Evolutionary conservation across 1,140 invertebrate genomes (phyloP), one percentile per base, ranked within the genome.

Genomic region (Drosophila busckii): DNA sequence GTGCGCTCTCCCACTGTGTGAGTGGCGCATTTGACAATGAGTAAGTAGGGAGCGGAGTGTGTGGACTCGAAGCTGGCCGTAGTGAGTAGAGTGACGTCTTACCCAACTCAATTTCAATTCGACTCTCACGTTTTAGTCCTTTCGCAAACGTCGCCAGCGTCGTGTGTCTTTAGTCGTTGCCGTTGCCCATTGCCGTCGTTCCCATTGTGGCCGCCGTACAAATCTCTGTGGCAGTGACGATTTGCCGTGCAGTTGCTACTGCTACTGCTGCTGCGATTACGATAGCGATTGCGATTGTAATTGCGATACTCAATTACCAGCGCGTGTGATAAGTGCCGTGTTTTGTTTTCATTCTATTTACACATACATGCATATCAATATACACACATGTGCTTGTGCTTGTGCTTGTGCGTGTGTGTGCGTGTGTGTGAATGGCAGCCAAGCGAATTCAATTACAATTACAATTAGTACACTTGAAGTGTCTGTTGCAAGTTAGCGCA

Each of bases 361-460:
- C 32, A 29, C 17, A 38, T 69, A 28, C 48, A 49, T 54, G 58
- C 59, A 61, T 52, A 31, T 50, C 29, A 32, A 26, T 50, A 37
- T n/a, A n/a, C n/a, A n/a, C n/a, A n/a, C n/a, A n/a, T 50, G 25
- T 53, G 25, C 10, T 17, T 55, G 26, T 62, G 16, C 2, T 4
- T 23, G 25, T 42, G 29, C 42, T 23, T 13, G 40, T 52, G 19
- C 4, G 28, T 31, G 34, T 16, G 20, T 28, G 54, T 9, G 20
- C 8, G 13, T 8, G 31, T 7, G 23, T 26, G 49, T 50, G 38
- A 62, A 55, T 20, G 45, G 70, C 54, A 61, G 46, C 45, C 60
- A 53, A 75, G 73, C 68, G 71, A 78, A 78, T 80, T 78, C 56
- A 80, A 78, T 78, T 78, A 78, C 71, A 78, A 76, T 73, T 42